phyloP scores from a whole-genome alignment of 2,888 invertebrate species.

The Hesperia comma region DNA sequence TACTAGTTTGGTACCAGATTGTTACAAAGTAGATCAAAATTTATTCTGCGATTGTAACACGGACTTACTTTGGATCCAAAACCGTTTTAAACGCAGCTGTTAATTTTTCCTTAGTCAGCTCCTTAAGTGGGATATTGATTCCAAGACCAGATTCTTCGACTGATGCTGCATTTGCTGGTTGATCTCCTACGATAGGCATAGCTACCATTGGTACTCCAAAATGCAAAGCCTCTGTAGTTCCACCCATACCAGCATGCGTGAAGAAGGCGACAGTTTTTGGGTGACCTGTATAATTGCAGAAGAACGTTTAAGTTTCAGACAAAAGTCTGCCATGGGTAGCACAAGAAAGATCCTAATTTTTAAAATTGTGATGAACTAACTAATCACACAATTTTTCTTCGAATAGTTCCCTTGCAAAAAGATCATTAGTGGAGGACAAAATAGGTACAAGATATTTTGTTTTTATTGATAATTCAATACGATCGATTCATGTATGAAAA shows the following conservation, averaged over 20 bases:
- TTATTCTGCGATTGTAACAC: too few species aligned
- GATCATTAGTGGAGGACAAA: too few species aligned
- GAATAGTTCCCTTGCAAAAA: too few species aligned
- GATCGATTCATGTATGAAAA: too few species aligned
- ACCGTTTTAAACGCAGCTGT: constrained; percentile 79
- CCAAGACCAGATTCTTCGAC: constrained; percentile 83
- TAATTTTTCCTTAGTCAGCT: constrained; percentile 78
- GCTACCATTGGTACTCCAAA: constrained; percentile 84
- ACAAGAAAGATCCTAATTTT: too few species aligned
- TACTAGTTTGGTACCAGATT: too few species aligned
- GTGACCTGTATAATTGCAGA: constrained; percentile 68
- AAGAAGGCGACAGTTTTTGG: constrained; percentile 84
- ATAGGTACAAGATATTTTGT: too few species aligned
- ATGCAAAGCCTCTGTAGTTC: constrained; percentile 84
- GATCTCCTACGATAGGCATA: constrained; percentile 85
- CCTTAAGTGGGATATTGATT: constrained; percentile 70
- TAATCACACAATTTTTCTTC: too few species aligned
- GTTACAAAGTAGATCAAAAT: too few species aligned
- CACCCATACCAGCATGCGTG: constrained; percentile 85
- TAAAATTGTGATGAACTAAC: too few species aligned
- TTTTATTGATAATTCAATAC: too few species aligned
- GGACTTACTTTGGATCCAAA: constrained; percentile 80
- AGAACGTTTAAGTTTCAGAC: constrained; percentile 45
- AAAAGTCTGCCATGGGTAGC: too few species aligned
- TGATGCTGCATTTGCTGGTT: constrained; percentile 83